Percentiles rank a stretch among this genome's conserved stretches.
phyloP scores from a whole-genome alignment of 2,113 vertebrate genomes.

The Ictalurus punctatus region DNA sequence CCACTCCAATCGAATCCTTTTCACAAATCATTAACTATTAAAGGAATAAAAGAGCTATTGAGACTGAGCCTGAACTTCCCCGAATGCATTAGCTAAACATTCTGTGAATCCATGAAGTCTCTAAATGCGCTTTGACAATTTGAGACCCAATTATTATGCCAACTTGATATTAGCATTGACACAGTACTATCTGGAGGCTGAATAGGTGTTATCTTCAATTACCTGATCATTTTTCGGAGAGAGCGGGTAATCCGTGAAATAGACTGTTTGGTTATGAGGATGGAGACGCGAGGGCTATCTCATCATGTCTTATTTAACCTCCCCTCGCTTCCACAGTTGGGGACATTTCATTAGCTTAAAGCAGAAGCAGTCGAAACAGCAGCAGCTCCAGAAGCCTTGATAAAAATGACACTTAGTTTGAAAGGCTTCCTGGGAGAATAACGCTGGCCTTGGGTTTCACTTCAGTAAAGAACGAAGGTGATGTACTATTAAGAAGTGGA shows the following conservation, averaged over 20 bases:
- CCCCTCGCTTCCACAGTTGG: slow-evolving; percentile 47
- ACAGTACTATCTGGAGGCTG: slow-evolving; percentile 60
- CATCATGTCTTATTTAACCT: slow-evolving; percentile 42
- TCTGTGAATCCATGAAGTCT: slow-evolving; percentile 34
- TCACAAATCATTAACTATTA: slow-evolving; percentile 54
- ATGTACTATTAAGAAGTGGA: not conserved
- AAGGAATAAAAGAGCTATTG: slow-evolving; percentile 54
- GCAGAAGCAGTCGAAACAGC: not conserved
- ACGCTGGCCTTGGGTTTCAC: slow-evolving; percentile 53
- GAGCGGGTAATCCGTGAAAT: slow-evolving; percentile 67
- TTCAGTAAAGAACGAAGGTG: slow-evolving; percentile 47
- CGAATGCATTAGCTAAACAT: slow-evolving; percentile 53
- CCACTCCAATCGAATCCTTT: slow-evolving; percentile 37
- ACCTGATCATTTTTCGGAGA: slow-evolving; percentile 56
- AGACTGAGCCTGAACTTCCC: slow-evolving; percentile 47
- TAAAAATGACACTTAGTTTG: slow-evolving; percentile 55
- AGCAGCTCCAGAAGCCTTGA: slow-evolving; percentile 26
- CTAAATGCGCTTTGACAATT: slow-evolving; percentile 58
- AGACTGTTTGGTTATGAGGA: slow-evolving; percentile 58
- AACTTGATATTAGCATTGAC: slow-evolving; percentile 60
- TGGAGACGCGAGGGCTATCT: slow-evolving; percentile 49
- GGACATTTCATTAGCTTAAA: slow-evolving; percentile 61
- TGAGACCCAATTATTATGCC: slow-evolving; percentile 59
- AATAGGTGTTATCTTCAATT: slow-evolving; percentile 56
- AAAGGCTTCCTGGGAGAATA: slow-evolving; percentile 58